Conservation (phyloP, 1,140 invertebrate genomes). For the Sweltsa coloradensis region DNA sequence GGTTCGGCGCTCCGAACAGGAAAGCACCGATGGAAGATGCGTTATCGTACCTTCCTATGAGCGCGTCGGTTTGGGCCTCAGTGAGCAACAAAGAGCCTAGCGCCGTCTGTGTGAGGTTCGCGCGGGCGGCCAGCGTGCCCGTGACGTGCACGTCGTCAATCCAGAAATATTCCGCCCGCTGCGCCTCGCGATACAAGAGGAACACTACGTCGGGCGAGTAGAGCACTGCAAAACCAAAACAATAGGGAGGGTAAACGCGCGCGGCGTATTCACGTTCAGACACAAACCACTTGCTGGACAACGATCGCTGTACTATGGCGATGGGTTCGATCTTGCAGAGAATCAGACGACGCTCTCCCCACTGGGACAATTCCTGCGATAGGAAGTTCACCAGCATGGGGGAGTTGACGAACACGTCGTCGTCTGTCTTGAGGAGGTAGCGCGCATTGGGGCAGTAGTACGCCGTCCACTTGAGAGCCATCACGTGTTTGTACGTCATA, state of each 20-base stretch:
- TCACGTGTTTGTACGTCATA: constrained; percentile 77
- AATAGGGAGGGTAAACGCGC: constrained; percentile 54
- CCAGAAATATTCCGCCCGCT: constrained; percentile 60
- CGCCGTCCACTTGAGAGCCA: constrained; percentile 68
- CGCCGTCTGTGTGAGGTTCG: constrained; percentile 41
- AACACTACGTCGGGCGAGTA: constrained; percentile 58
- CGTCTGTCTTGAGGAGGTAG: constrained; percentile 65
- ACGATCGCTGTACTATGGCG: constrained; percentile 35
- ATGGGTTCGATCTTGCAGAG: constrained; percentile 38
- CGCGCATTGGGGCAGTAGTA: constrained; percentile 49
- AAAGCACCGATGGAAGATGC: background rate
- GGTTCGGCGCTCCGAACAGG: constrained; percentile 11
- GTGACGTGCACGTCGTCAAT: constrained; percentile 76
- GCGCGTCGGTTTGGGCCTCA: background rate
- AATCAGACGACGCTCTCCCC: constrained; percentile 41
- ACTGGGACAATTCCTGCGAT: constrained; percentile 36
- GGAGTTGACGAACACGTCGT: constrained; percentile 67
- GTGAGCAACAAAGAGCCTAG: constrained; percentile 35
- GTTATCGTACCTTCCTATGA: background rate
- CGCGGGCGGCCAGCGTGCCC: constrained; percentile 49
- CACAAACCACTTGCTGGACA: constrained; percentile 67
- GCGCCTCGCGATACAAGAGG: constrained; percentile 47
- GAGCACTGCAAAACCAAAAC: constrained; percentile 60
- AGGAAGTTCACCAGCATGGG: constrained; percentile 49
- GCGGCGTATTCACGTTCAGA: constrained; percentile 49